Evolutionary conservation across 2,888 invertebrate genomes (phyloP).

Genomic region (Cephus rjabovi): DNA sequence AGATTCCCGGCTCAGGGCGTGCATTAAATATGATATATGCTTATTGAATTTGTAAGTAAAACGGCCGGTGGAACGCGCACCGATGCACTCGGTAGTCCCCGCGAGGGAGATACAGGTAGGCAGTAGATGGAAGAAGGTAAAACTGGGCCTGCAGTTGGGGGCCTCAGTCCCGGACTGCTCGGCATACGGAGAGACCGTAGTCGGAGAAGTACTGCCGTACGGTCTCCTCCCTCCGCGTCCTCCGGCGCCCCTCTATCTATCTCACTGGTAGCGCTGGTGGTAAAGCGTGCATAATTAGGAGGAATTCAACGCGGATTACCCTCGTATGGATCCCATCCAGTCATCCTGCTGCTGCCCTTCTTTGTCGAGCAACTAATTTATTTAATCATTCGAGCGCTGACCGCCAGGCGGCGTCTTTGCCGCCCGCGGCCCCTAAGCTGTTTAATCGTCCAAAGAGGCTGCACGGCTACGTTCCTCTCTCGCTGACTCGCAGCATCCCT

Average conservation of each 20-base stretch:
- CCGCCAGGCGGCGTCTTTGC: constrained; percentile 54
- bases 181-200: constrained; percentile 20
- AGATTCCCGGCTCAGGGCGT: constrained; percentile 50
- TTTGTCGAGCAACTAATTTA: constrained; percentile 64
- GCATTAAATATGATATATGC: constrained; percentile 64
- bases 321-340: constrained; percentile 60
- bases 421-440: constrained; percentile 44
- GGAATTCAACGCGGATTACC: constrained; percentile 65
- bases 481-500: background rate
- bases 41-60: constrained; percentile 64
- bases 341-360: constrained; percentile 57
- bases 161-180: background rate
- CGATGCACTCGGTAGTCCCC: constrained; percentile 6
- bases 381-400: constrained; percentile 59
- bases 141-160: background rate
- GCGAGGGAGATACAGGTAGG: constrained; percentile 26
- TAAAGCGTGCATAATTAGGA: constrained; percentile 66
- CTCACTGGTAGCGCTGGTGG: constrained; percentile 52
- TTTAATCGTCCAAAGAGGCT: constrained; percentile 49
- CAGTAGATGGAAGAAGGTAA: constrained; percentile 19
- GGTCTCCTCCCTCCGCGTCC: background rate
- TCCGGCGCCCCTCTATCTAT: background rate
- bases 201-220: constrained; percentile 18
- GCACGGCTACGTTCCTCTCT: constrained; percentile 27
- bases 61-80: constrained; percentile 37